A percentile compares a stretch with the other conserved stretches of the same genome.
Conservation (phyloP, 2,797 vertebrate species). For the Coreius guichenoti region DNA sequence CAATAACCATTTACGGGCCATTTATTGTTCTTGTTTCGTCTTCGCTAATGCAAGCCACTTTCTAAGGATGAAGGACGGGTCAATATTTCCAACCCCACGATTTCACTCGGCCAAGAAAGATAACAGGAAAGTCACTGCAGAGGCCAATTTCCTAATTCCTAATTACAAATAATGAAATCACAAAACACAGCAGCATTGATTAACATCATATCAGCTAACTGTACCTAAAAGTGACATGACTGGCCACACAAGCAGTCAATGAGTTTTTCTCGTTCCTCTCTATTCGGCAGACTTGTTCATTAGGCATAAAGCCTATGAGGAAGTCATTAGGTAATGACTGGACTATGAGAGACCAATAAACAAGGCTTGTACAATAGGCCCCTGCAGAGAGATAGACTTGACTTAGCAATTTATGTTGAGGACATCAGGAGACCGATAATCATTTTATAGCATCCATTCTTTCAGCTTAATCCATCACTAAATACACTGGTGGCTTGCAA, state of each 20-base stretch:
- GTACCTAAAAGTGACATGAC: neutral
- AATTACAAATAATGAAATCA: neutral
- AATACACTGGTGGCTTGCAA: slow-evolving; percentile 40
- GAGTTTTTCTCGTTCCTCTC: neutral
- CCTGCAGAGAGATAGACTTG: slow-evolving; percentile 20
- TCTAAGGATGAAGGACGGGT: neutral
- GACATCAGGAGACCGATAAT: slow-evolving; percentile 43
- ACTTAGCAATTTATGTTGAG: slow-evolving; percentile 45
- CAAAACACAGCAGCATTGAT: slow-evolving; percentile 17
- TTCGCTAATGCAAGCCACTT: slow-evolving; percentile 11
- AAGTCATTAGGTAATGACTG: slow-evolving; percentile 39
- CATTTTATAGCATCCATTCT: slow-evolving; percentile 51
- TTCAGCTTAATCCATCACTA: slow-evolving; percentile 44
- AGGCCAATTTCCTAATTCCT: neutral
- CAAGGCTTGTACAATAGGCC: slow-evolving; percentile 43
- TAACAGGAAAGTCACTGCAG: slow-evolving; percentile 25
- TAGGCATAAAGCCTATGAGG: slow-evolving; percentile 40
- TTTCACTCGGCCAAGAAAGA: slow-evolving; percentile 14
- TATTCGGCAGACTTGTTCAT: slow-evolving; percentile 23
- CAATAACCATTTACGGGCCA: slow-evolving; percentile 52
- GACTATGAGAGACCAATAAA: slow-evolving; percentile 50
- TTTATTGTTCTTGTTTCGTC: slow-evolving; percentile 41
- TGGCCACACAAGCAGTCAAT: neutral
- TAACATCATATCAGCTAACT: slow-evolving; percentile 16
- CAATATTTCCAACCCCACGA: slow-evolving; percentile 39